Base-by-base conservation (phyloP, 2,113 vertebrate species). In the Limnothrissa miodon region DNA sequence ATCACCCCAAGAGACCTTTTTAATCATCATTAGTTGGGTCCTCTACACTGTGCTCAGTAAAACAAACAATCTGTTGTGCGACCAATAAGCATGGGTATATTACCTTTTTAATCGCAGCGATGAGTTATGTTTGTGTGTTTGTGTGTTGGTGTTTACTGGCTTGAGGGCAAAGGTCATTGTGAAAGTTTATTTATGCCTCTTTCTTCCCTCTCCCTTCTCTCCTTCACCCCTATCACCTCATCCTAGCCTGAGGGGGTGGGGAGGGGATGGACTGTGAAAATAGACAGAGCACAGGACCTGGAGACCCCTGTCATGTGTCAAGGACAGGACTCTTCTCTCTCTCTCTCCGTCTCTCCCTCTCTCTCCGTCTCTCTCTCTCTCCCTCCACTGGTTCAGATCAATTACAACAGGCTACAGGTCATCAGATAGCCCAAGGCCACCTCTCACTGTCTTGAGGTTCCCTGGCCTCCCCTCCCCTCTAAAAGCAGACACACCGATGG, bases 251-350 rank as follows among this genome's bases (percentile, higher is more conserved):
- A 5, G 36, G 42, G 42, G 42, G 42, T 4, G 2, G 42, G 42
- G n/a, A n/a, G 42, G 42, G 42, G 42, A 42, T 42, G 42, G 42
- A n/a, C n/a, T 78, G 83, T 83, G 82, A 85, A 79, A 82, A 83
- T 74, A 83, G 74, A 84, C 70, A 85, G 82, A 83, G 39, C 21
- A n/a, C 39, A 84, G 83, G 70, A 5, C 44, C 82, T 74, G 53
- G 80, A 44, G 44, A 51, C 81, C 23, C 48, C 82, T 86, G 84
- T 85, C 81, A 80, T 44, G 83, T 80, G 81, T 86, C 83, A 81
- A 44, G 62, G 84, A 79, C 82, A 78, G 78, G 78, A 45, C 48
- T 81, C 78, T 78, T 78, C 45, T 23, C 45, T 8, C 36, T 23
- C 62, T 78, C 44, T 13, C 19, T 82, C 42, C 36, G 1, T 78